Percentiles rank a stretch among this genome's conserved stretches.
Evolutionary conservation across 1,140 invertebrate genomes (phyloP).

Genomic region (Diorhabda carinulata): DNA sequence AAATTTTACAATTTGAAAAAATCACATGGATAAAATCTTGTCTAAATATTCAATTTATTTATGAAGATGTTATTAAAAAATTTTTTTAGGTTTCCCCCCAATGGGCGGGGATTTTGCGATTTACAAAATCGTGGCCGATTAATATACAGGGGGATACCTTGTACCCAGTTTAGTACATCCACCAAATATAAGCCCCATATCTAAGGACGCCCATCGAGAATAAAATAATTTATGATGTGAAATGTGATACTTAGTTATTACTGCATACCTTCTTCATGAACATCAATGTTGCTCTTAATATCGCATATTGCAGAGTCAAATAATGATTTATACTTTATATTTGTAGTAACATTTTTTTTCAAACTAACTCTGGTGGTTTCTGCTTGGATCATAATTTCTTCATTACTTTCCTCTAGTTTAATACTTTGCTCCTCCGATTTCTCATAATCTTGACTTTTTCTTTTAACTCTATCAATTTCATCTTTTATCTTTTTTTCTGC

Average conservation of each 20-base stretch:
- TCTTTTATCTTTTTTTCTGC: slow-evolving; percentile 38
- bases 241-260: background rate
- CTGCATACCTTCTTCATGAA: slow-evolving; percentile 45
- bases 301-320: slow-evolving; percentile 63
- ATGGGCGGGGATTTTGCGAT: too few species aligned
- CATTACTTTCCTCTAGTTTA: slow-evolving; percentile 29
- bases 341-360: slow-evolving; percentile 58
- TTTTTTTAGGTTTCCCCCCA: too few species aligned
- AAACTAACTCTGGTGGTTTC: slow-evolving; percentile 43
- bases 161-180: too few species aligned
- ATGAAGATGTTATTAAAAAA: too few species aligned
- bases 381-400: slow-evolving; percentile 15
- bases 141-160: too few species aligned
- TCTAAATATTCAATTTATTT: too few species aligned
- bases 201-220: too few species aligned
- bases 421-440: slow-evolving; percentile 47
- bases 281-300: slow-evolving; percentile 60
- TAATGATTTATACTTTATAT: slow-evolving; percentile 50
- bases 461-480: slow-evolving; percentile 21
- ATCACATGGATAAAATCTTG: too few species aligned
- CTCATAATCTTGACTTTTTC: slow-evolving; percentile 14
- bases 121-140: too few species aligned
- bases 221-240: too few species aligned
- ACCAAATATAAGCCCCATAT: too few species aligned
- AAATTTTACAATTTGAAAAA: too few species aligned